These are phyloP conservation scores for Origma solitaria DNA, from an alignment of 2,113 vertebrate species.

Conservation along the genomic window DNA sequence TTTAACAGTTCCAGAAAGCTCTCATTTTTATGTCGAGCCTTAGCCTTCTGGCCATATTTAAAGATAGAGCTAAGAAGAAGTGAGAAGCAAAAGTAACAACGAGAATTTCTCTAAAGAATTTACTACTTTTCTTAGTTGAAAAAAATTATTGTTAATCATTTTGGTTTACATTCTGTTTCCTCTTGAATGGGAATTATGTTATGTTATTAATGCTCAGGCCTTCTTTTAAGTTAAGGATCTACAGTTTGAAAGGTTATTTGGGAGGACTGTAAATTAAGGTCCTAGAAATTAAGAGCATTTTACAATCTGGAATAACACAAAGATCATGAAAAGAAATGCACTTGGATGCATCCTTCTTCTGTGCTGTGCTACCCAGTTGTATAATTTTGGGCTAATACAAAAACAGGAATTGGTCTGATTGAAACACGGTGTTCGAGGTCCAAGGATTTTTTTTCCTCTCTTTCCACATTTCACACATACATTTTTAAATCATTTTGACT, in stretches of 20 bases:
- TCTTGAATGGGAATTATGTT: neutral
- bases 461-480: neutral
- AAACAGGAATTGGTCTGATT: neutral
- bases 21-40: neutral
- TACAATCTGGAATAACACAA: neutral
- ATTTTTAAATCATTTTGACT: neutral
- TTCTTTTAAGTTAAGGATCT: neutral
- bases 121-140: neutral
- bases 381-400: neutral
- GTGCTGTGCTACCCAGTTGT: neutral
- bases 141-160: neutral
- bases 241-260: neutral
- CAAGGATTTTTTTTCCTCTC: neutral
- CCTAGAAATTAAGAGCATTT: neutral
- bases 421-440: neutral
- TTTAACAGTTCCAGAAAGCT: neutral
- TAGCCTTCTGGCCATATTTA: neutral
- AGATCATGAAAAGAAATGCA: neutral
- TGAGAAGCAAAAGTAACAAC: neutral
- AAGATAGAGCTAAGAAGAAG: neutral
- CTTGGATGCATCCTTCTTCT: neutral
- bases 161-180: neutral
- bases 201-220: neutral
- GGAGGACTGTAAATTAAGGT: neutral
- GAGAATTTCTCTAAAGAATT: neutral